Percentiles rank a stretch among this genome's conserved stretches.
phyloP scores from a whole-genome alignment of 1,140 invertebrate genomes.

The Theocolax elegans region DNA sequence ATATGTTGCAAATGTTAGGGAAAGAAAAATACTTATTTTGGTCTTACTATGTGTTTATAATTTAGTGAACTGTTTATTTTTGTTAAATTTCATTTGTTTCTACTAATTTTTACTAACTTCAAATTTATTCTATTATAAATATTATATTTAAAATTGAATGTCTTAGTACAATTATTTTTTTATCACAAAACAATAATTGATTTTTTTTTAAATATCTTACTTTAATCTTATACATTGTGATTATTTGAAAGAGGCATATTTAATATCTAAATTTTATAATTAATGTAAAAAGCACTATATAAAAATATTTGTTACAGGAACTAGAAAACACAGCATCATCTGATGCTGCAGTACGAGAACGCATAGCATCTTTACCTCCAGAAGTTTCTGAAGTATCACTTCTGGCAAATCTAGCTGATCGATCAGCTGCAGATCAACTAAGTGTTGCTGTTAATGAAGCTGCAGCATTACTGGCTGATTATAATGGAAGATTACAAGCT shows the following conservation, averaged over 20 bases:
- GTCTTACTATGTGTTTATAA: conserved; percentile 10
- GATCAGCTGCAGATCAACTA: conserved; percentile 77
- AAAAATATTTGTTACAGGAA: conserved; percentile 73
- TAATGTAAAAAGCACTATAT: too few relatives aligned
- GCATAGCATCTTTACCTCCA: conserved; percentile 91
- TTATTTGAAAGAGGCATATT: too few relatives aligned
- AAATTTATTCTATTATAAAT: too few relatives aligned
- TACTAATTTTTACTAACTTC: too few relatives aligned
- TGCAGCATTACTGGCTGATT: conserved; percentile 84
- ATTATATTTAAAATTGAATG: too few relatives aligned
- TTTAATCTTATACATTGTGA: too few relatives aligned
- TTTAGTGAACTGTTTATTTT: neutral
- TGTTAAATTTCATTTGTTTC: neutral
- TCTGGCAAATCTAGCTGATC: conserved; percentile 83
- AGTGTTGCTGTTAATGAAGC: conserved; percentile 87
- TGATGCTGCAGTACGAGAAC: conserved; percentile 90
- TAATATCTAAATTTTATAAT: too few relatives aligned
- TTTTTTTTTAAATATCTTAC: too few relatives aligned
- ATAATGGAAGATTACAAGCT: conserved; percentile 84
- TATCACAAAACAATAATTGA: too few relatives aligned
- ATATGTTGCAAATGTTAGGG: conserved; percentile 51
- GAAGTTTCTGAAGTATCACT: conserved; percentile 93
- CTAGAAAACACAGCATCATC: conserved; percentile 94
- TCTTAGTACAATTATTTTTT: too few relatives aligned
- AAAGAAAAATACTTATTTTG: conserved; percentile 21